Evolutionary conservation across 2,113 vertebrate species (phyloP).

Genomic region (Tiliqua scincoides): DNA sequence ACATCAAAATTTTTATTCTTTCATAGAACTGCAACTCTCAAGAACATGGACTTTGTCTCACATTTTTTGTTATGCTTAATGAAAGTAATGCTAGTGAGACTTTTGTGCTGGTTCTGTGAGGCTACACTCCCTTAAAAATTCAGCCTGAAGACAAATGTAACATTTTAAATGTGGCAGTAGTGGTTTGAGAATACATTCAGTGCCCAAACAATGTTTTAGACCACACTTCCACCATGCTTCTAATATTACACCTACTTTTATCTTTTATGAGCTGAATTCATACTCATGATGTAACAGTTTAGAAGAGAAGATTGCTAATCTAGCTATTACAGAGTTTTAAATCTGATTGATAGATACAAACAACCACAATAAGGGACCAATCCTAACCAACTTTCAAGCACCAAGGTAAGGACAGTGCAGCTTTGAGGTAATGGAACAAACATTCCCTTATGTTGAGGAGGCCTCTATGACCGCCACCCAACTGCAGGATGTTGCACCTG

Average conservation of each 20-base stretch:
- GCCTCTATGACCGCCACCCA: too few species aligned
- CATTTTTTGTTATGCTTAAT: not conserved
- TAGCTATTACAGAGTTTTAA: not conserved
- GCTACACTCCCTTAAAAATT: not conserved
- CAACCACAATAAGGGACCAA: not conserved
- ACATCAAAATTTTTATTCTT: fast-evolving
- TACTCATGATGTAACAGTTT: not conserved
- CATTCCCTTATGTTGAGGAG: too few species aligned
- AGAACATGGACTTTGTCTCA: not conserved
- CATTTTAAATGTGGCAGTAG: not conserved
- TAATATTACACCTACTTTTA: not conserved
- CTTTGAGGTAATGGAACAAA: too few species aligned
- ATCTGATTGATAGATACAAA: not conserved
- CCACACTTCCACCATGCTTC: too few species aligned
- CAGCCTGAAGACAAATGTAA: not conserved
- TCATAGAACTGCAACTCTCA: not conserved
- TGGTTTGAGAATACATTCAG: not conserved
- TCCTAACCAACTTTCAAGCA: too few species aligned
- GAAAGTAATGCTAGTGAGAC: not conserved
- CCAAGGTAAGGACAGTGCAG: too few species aligned
- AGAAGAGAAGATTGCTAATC: not conserved
- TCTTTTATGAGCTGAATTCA: not conserved
- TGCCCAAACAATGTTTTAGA: not conserved
- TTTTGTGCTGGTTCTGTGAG: not conserved
- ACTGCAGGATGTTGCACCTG: too few species aligned